Base-by-base conservation (phyloP, 2,113 vertebrate species). In the Lampris megalopsis region DNA sequence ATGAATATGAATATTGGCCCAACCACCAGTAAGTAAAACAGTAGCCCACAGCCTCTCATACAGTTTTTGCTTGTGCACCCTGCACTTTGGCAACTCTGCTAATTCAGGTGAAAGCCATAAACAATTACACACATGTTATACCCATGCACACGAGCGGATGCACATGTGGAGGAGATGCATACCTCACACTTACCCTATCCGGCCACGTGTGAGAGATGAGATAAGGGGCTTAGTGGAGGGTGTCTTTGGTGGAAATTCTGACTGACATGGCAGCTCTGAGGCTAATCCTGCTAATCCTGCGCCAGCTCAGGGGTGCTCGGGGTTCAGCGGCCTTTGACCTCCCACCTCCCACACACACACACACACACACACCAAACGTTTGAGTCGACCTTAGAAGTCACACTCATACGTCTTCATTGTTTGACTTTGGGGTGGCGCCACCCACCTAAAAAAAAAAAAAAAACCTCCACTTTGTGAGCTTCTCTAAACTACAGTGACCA, bases 201-300 rank as follows among this genome's bases (percentile, higher is more conserved):
- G 71, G 78, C 59, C 41, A 78, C 70, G 84, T 90, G 85, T 89
- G 91, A 87, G 82, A 82, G 88, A 90, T 85, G 87, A 91, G 83
- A 94, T 92, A 93, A 92, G 81, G 84, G 90, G 87, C 86, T 93
- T 93, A 93, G 77, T 74, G 68, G 80, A 75, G 79, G 86, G 52
- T 72, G 73, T 86, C 77, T 88, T 84, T 83, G 89, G 71, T 84
- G 73, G 24, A 90, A 90, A 87, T 88, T 88, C 88, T 92, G 89
- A 93, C 80, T 88, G 91, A 92, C 92, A 90, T 90, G 76, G 85
- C 86, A 78, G 86, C 88, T 89, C 87, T 81, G 75, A 75, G 80
- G 64, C 49, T 92, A 94, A 94, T 92, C 90, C 86, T 81, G 88
- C 79, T 94, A 94, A 93, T 94, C 92, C 88, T 79, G 75, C 74